Evolutionary conservation across 2,113 vertebrate genomes (phyloP).

Genomic region (Azemiops feae): DNA sequence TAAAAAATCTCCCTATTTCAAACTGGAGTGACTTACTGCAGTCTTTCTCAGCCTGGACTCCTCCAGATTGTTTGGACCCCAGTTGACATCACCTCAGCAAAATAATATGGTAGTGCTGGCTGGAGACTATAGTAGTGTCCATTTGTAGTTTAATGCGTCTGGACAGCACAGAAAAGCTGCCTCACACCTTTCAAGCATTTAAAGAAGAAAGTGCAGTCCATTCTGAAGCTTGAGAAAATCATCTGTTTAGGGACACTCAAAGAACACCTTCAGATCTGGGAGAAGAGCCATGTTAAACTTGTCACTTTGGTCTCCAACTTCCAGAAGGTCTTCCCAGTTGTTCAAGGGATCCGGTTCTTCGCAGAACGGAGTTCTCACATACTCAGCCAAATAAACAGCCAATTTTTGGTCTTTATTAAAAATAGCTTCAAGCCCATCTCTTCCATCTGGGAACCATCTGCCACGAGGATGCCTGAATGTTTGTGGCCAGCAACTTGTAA

Average conservation of each 20-base stretch:
- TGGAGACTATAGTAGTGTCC: background rate
- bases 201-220: background rate
- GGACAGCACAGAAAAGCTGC: background rate
- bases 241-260: background rate
- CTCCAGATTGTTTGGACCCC: background rate
- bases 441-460: conserved; percentile 9
- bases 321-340: background rate
- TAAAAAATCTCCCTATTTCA: background rate
- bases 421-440: conserved; percentile 3
- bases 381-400: background rate
- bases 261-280: background rate
- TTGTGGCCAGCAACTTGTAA: background rate
- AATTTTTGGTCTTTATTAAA: conserved; percentile 17
- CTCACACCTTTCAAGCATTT: background rate
- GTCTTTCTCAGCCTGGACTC: background rate
- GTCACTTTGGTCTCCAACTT: background rate
- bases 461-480: background rate
- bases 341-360: background rate
- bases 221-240: background rate
- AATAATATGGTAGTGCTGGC: background rate
- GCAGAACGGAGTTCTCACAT: background rate
- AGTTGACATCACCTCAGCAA: background rate
- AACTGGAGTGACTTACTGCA: background rate
- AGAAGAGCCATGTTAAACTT: background rate
- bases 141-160: background rate